Percentiles rank a stretch among this genome's conserved stretches.
Conservation (phyloP, 1,140 invertebrate species). For the Olivierus martensii region DNA sequence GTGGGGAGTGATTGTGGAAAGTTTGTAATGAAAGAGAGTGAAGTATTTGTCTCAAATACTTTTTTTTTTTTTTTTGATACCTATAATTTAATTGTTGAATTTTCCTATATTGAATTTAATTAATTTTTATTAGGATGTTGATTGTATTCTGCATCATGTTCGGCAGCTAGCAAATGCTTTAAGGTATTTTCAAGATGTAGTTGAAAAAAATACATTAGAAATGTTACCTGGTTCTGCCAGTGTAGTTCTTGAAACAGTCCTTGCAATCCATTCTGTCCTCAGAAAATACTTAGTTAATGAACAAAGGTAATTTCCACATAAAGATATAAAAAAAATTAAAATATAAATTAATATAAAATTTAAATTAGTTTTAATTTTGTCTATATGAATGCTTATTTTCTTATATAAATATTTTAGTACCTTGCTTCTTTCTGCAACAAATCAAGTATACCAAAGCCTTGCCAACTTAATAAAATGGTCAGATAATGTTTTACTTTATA, state of each 20-base stretch:
- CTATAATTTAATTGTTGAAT: too few relatives aligned
- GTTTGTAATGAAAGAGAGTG: too few relatives aligned
- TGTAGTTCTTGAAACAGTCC: constrained; percentile 77
- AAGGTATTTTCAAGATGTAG: constrained; percentile 76
- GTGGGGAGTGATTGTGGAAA: too few relatives aligned
- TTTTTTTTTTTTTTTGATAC: too few relatives aligned
- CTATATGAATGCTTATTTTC: too few relatives aligned
- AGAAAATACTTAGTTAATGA: constrained; percentile 51
- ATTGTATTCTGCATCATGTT: constrained; percentile 10
- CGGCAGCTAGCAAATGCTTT: constrained; percentile 42
- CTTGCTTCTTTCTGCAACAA: constrained; percentile 55
- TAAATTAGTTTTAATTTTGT: constrained; percentile 5
- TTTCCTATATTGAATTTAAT: neutral
- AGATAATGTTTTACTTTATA: constrained; percentile 67
- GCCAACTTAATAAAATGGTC: constrained; percentile 76
- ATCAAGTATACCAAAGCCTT: constrained; percentile 69
- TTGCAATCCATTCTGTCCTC: constrained; percentile 62
- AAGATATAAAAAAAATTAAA: too few relatives aligned
- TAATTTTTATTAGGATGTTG: constrained; percentile 11
- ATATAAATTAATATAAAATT: too few relatives aligned
- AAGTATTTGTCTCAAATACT: too few relatives aligned
- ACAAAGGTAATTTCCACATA: constrained; percentile 50
- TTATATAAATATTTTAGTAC: constrained; percentile 35
- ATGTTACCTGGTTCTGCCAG: constrained; percentile 84
- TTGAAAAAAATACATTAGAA: constrained; percentile 78